Conservation (phyloP, 2,113 vertebrate genomes). For the Struthio camelus region DNA sequence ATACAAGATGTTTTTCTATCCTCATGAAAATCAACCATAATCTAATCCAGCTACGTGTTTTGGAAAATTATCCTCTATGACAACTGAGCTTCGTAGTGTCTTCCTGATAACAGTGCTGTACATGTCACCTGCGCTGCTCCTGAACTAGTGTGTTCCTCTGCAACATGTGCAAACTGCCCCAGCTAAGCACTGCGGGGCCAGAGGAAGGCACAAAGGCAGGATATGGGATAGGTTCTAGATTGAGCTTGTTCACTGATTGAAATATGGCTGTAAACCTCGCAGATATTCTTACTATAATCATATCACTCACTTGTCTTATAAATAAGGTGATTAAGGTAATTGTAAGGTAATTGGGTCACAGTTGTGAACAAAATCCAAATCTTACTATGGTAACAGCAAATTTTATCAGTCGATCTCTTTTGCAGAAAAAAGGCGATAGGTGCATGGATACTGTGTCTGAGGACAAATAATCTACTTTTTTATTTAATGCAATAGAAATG, state of each 20-base stretch:
- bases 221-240: neutral
- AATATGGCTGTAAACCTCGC: neutral
- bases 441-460: neutral
- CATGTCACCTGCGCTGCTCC: neutral
- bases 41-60: neutral
- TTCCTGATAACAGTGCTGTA: neutral
- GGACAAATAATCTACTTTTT: neutral
- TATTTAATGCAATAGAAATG: neutral
- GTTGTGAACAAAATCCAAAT: neutral
- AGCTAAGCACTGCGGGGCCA: too few species aligned
- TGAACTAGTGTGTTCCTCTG: neutral
- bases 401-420: neutral
- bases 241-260: neutral
- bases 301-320: neutral
- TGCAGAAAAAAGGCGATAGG: neutral
- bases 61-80: neutral
- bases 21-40: neutral
- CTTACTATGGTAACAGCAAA: neutral
- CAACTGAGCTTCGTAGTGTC: neutral
- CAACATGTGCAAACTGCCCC: neutral
- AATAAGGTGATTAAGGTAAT: neutral
- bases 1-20: neutral
- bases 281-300: accelerated
- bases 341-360: neutral
- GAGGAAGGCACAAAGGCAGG: neutral